Percentiles rank a stretch among this genome's conserved stretches.
Evolutionary conservation across 2,797 vertebrate species (phyloP).

Genomic region (Echeneis naucrates): DNA sequence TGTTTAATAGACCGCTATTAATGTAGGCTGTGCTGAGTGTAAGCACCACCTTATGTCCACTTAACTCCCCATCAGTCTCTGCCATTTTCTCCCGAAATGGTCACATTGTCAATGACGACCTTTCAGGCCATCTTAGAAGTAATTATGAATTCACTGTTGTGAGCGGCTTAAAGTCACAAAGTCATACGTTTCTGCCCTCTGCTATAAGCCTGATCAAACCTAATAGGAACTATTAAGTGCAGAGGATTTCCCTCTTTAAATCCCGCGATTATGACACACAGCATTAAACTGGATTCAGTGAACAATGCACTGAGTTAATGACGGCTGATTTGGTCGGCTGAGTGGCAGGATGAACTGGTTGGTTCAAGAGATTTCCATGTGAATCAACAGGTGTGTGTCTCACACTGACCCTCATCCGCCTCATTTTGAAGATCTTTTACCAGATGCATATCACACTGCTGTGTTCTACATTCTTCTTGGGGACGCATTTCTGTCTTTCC

Average conservation of each 20-base stretch:
- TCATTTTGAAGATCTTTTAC: conserved; percentile 10
- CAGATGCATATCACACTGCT: not conserved
- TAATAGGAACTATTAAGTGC: conserved; percentile 42
- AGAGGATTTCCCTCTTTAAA: conserved; percentile 40
- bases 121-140: conserved; percentile 39
- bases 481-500: not conserved
- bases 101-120: conserved; percentile 52
- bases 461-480: not conserved
- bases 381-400: conserved; percentile 5
- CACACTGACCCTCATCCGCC: not conserved
- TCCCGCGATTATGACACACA: conserved; percentile 17
- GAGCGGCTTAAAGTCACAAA: conserved; percentile 49
- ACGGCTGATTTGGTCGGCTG: conserved; percentile 1
- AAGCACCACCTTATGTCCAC: conserved; percentile 2
- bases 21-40: not conserved
- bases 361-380: not conserved
- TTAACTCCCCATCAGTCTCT: conserved; percentile 11
- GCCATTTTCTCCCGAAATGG: conserved; percentile 21
- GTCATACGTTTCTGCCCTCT: conserved; percentile 46
- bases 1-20: conserved; percentile 17
- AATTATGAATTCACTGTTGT: conserved; percentile 56
- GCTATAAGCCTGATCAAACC: conserved; percentile 40
- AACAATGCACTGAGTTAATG: conserved; percentile 21
- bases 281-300: conserved; percentile 34
- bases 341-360: not conserved